Conservation (phyloP, 2,113 vertebrate species). For the Balaeniceps rex region DNA sequence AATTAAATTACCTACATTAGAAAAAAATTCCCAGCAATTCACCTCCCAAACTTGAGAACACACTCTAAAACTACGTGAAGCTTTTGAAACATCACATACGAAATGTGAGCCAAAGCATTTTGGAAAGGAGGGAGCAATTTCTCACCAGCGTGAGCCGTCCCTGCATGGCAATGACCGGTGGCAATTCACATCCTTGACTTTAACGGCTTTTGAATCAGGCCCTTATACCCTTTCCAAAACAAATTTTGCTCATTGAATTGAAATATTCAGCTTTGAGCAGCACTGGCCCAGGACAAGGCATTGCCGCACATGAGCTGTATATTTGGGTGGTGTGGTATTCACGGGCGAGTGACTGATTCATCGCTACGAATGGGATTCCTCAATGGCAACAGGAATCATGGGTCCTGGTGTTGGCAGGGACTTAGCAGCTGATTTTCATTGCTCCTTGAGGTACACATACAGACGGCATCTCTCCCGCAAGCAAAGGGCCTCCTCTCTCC, state of each 20-base stretch:
- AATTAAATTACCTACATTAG: conserved; percentile 26
- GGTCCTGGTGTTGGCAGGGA: not conserved
- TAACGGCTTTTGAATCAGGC: not conserved
- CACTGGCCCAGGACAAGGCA: not conserved
- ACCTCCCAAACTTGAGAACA: not conserved
- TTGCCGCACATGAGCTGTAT: not conserved
- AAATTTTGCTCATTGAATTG: not conserved
- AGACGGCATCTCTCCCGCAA: not conserved
- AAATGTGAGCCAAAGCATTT: not conserved
- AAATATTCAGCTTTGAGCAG: not conserved
- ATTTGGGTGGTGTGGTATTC: not conserved
- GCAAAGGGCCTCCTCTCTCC: not conserved
- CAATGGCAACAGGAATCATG: not conserved
- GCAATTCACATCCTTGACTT: not conserved
- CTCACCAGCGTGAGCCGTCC: rapidly evolving
- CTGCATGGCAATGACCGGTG: rapidly evolving
- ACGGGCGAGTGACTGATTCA: not conserved
- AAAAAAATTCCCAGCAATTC: not conserved
- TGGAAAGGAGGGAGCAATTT: not conserved
- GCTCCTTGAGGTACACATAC: not conserved
- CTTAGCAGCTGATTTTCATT: not conserved
- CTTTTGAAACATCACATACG: not conserved
- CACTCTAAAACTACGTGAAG: not conserved
- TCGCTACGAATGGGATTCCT: not conserved
- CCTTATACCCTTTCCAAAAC: not conserved